Conservation (phyloP, 2,113 vertebrate species). For the Phaethon lepturus region DNA sequence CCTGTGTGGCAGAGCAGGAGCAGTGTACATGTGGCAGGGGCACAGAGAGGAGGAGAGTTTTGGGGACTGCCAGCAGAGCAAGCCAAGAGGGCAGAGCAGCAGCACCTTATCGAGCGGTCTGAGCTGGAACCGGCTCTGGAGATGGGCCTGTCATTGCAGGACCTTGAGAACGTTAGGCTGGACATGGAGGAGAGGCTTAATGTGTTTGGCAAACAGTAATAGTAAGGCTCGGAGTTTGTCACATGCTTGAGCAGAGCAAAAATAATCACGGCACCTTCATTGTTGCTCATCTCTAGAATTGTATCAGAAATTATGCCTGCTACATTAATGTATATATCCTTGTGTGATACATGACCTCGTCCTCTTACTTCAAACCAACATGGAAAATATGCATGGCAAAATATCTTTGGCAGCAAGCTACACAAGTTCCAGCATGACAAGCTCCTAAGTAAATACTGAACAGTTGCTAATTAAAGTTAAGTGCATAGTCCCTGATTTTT, state of each 20-base stretch:
- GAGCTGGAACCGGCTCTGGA: background rate
- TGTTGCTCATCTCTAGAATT: background rate
- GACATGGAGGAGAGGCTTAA: background rate
- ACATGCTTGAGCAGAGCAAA: background rate
- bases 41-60: background rate
- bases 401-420: background rate
- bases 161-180: background rate
- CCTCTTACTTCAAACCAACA: background rate
- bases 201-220: background rate
- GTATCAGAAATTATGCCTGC: background rate
- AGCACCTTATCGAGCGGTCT: background rate
- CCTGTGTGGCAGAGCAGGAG: background rate
- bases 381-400: background rate
- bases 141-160: background rate
- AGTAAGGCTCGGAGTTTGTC: background rate
- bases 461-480: constrained; percentile 51
- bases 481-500: constrained; percentile 11
- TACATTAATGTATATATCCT: background rate
- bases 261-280: background rate
- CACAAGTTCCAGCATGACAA: background rate
- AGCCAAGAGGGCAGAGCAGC: background rate
- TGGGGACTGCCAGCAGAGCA: background rate
- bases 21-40: background rate
- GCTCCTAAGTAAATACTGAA: constrained; percentile 2
- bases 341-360: background rate